Base-by-base conservation (phyloP, 2,888 invertebrate species). In the Drosophila neotestacea region DNA sequence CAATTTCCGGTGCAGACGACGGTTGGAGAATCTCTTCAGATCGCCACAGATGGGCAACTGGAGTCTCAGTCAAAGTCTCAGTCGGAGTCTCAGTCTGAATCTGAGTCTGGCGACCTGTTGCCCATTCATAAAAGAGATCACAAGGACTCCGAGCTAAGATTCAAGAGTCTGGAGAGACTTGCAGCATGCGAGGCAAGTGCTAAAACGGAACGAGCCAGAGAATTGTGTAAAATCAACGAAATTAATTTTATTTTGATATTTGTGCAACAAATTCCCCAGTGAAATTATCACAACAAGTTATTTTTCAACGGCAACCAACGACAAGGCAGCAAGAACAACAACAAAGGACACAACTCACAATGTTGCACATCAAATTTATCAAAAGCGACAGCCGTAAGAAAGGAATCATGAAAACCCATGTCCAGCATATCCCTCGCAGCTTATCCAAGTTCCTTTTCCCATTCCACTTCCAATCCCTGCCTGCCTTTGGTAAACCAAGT, bases 171-270 rank as follows among this genome's bases (percentile, higher is more conserved):
- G 10, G 42, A 22, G 42, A 22, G 42, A 16, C 42, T 30, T 30
- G n/a, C 30, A 51, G 69, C 68, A 61, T 50, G 59, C 54, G 52
- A 48, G 62, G 70, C 74, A 70, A 72, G 79, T 74, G 71, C 67
- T 56, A 38, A 27, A 34, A 34, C 22, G 22, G 30, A 42, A 61
- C 64, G 46, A 36, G 32, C 54, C 56, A 56, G 13, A 32, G 32
- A 22, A 62, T 67, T 69, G 65, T 77, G 64, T 22, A 59, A 70
- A 74, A 72, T 73, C 66, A 72, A 76, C 65, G 79, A 86, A 81
- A 88, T 88, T 86, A 86, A 86, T 86, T 88, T 86, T 86, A 86
- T 86, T 86, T 86, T 86, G 85, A 86, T 88, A 84, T 85, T 85
- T 88, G 77, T 67, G 75, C 86, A 83, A 77, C 85, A 83, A 80